Evolutionary conservation across 2,113 vertebrate genomes (phyloP), one percentile per base, ranked within the genome.

Genomic region (Ploceus nigricollis): DNA sequence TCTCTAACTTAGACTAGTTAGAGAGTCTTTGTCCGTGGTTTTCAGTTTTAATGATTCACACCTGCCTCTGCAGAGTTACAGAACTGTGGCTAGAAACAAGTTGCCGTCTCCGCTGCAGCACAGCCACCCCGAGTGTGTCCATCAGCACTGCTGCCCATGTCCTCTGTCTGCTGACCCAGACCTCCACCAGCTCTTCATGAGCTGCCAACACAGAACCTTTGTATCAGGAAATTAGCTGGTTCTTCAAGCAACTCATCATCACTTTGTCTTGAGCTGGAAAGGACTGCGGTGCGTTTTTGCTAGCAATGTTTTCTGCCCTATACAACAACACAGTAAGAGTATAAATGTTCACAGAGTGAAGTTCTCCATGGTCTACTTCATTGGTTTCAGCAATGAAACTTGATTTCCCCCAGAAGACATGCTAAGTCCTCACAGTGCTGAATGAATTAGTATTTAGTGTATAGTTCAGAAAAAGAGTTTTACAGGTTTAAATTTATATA

Each of bases 31-130:
- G 39, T 39, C 39, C 39, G 39, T 39, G 39, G 39, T 39, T 39
- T 39, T 39, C 39, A 11, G 39, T 39, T 39, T 39, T 39, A 39
- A 39, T 39, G 39, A 39, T 39, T 39, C 39, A 39, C 39, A 35
- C 24, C 18, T 58, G 5, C 24, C 45, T n/a, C 40, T 27, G 9
- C 15, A 17, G 10, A 31, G 19, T 24, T 25, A 31, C 19, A 56
- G 57, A 27, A 16, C 37, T 15, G 4, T 20, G 10, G 57, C 13
- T 24, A 20, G 73, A 54, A 57, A 16, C 2, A 15, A 69, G 31
- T 3, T 58, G 13, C 15, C 21, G 4, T 23, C 20, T 31, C 16
- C 0, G 0, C 15, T 3, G n/a, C 10, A 51, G 51, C 66, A 13
- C 35, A 25, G 33, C 30, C 37, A 7, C 8, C 31, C n/a, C 11